Evolutionary conservation across 2,888 invertebrate species (phyloP).

Genomic region (Tortrix viridana): DNA sequence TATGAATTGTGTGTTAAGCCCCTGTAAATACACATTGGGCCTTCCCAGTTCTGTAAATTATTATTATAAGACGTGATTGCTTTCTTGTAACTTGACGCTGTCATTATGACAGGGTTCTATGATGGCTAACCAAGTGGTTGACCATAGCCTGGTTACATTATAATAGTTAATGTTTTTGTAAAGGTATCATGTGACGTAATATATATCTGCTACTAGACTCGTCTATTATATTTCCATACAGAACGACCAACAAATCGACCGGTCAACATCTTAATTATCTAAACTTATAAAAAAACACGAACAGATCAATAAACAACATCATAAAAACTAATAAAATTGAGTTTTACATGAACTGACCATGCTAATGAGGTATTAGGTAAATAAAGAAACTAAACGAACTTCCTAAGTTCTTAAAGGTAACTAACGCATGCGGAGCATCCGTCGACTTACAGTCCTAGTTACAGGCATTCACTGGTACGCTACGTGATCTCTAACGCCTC

Average conservation of each 20-base stretch:
- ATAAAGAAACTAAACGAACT: constrained; percentile 70
- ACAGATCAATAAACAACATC: constrained; percentile 34
- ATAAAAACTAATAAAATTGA: constrained; percentile 41
- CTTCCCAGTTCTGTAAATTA: too few relatives aligned
- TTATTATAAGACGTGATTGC: too few relatives aligned
- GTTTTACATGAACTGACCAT: constrained; percentile 70
- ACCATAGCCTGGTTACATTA: too few relatives aligned
- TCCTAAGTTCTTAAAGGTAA: constrained; percentile 80
- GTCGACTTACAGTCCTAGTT: constrained; percentile 79
- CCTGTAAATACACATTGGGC: too few relatives aligned
- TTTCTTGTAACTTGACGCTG: too few relatives aligned
- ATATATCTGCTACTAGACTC: background rate
- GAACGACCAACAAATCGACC: background rate
- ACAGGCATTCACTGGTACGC: constrained; percentile 71
- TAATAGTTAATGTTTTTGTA: too few relatives aligned
- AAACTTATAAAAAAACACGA: constrained; percentile 20
- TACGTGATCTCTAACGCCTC: too few relatives aligned
- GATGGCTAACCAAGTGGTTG: too few relatives aligned
- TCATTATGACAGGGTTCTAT: too few relatives aligned
- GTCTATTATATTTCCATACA: background rate
- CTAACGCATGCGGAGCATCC: constrained; percentile 73
- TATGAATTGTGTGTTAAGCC: too few relatives aligned
- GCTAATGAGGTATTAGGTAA: constrained; percentile 76
- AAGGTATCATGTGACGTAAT: background rate
- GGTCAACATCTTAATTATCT: constrained; percentile 3